Percentiles rank a stretch among this genome's conserved stretches.
Conservation (phyloP, 2,888 invertebrate genomes). For the Acholoe squamosa region DNA sequence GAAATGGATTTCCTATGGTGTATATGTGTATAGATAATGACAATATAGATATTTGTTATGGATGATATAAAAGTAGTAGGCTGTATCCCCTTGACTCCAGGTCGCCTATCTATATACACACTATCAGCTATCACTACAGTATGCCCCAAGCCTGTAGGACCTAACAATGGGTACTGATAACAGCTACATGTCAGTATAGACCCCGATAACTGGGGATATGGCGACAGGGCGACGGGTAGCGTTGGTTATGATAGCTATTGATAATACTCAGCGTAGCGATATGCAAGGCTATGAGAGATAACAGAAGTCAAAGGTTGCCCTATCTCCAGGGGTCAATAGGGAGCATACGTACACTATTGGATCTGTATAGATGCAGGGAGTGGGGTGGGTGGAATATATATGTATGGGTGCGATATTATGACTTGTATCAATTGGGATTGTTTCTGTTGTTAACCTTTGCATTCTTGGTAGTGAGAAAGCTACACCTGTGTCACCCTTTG, state of each 20-base stretch:
- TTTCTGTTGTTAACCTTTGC: too few relatives aligned
- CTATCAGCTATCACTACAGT: background rate
- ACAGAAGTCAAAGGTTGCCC: background rate
- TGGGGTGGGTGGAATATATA: background rate
- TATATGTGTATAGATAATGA: too few relatives aligned
- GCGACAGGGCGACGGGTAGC: background rate
- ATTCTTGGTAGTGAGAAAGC: background rate
- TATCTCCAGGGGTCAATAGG: background rate
- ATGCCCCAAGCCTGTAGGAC: background rate
- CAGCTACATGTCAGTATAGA: background rate
- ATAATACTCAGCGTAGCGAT: background rate
- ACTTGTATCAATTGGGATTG: conserved; percentile 6
- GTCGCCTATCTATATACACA: background rate
- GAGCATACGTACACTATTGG: background rate
- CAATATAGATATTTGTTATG: too few relatives aligned
- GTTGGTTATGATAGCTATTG: background rate
- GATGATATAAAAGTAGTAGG: too few relatives aligned
- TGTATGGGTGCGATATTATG: background rate
- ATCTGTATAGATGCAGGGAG: background rate
- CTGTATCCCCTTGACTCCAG: too few relatives aligned
- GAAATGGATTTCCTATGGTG: too few relatives aligned
- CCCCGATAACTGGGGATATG: background rate
- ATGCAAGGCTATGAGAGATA: background rate
- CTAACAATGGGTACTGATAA: background rate
- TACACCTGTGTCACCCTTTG: background rate